phyloP scores from a whole-genome alignment of 2,888 invertebrate genomes.

The Lampropteryx suffumata region DNA sequence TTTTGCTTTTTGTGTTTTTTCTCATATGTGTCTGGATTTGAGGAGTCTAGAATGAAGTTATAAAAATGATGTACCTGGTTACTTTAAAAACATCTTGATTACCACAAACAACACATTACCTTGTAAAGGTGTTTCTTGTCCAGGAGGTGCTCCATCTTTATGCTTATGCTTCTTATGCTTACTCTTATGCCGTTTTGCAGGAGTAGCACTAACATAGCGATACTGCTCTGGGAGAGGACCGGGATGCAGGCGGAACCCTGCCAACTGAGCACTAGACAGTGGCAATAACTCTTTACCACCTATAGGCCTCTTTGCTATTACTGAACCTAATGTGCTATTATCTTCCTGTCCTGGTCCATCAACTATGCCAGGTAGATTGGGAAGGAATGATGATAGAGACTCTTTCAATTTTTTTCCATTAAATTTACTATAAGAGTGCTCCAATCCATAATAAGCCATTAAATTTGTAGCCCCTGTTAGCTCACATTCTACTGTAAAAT shows the following conservation, averaged over 20 bases:
- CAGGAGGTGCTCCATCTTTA: constrained; percentile 91
- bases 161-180: constrained; percentile 98
- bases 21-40: constrained; percentile 92
- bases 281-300: constrained; percentile 93
- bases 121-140: constrained; percentile 89
- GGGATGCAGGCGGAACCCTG: constrained; percentile 97
- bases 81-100: not conserved
- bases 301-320: constrained; percentile 97
- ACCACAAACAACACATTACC: constrained; percentile 60
- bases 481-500: constrained; percentile 91
- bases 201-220: constrained; percentile 94
- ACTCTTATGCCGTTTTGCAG: constrained; percentile 96
- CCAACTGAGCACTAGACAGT: constrained; percentile 92
- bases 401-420: constrained; percentile 98
- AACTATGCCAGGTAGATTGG: constrained; percentile 96
- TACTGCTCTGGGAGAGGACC: constrained; percentile 98
- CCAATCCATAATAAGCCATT: constrained; percentile 97
- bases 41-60: constrained; percentile 71
- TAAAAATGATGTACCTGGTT: not conserved
- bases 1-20: constrained; percentile 98
- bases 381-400: constrained; percentile 96
- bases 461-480: constrained; percentile 98
- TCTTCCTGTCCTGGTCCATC: constrained; percentile 95
- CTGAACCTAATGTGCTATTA: constrained; percentile 94
- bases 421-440: constrained; percentile 98